Evolutionary conservation across 2,113 vertebrate species (phyloP), one percentile per base, ranked within the genome.

Genomic region (Onychostoma macrolepis): DNA sequence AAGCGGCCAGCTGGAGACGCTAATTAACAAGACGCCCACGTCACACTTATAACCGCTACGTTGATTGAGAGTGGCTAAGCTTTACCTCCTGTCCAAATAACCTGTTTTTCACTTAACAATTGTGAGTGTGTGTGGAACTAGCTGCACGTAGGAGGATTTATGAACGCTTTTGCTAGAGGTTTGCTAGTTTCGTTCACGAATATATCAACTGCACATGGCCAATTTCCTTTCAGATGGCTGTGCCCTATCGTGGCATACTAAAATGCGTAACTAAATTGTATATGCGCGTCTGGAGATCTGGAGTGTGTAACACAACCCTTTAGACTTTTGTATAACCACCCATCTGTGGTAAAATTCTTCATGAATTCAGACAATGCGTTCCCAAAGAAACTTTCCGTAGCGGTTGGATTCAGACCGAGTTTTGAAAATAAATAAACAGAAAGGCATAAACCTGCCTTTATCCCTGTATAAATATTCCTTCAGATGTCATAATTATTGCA

Each of bases 351-450:
- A 77, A 65, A 89, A 85, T 48, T 50, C 77, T 85, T 84, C 56
- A 63, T 6, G 71, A 76, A 15, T 86, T 79, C 48, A 71, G 43
- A 86, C 84, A 83, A 81, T 17, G 38, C 48, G 53, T 50, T 75
- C 63, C 63, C 83, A 30, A 33, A 58, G 80, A 77, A 87, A 80
- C 65, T 50, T 85, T 85, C 84, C 82, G 12, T 76, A 33, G 61
- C 38, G 85, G 86, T 84, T 86, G 17, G 67, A 65, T 38, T 24
- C 67, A 61, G 83, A 43, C 61, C 82, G 72, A 74, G 65, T 87
- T 74, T 90, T 88, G 91, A 89, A 93, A 94, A 95, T 93, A 95
- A 95, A 95, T 94, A 94, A 95, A 95, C 94, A 95, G 92, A 93
- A 91, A 91, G 91, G 91, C 88, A 94, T 93, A 94, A 95, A 94